Evolutionary conservation across 1,140 invertebrate species (phyloP), one percentile per base, ranked within the genome.

Genomic region (Phthorimaea operculella): DNA sequence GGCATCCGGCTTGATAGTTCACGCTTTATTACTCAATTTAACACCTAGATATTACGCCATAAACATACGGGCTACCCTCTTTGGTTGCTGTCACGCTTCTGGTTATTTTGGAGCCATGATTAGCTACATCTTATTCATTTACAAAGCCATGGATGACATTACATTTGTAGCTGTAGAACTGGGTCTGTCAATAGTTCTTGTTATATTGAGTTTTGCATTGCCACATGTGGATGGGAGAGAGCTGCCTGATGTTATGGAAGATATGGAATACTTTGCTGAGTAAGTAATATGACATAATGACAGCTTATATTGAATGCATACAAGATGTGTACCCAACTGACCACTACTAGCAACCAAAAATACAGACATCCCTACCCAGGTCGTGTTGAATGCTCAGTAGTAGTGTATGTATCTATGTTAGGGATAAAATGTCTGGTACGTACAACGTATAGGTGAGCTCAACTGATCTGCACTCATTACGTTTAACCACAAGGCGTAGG

Each of bases 181-280:
- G 3, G 59, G 48, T 21, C 39, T 72, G 6, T 66, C 66, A 10
- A 51, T 77, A 5, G 28, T 57, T 10, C 16, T 81, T 9, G 49
- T 58, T 18, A 51, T 60, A 15, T 33, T 80, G 17, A 72, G 70
- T 16, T 62, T 68, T 21, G 28, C 72, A 4, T 54, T 80, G 3
- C 72, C 74, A 1, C 68, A 82, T 61, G 71, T 82, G 0, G 80
- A 83, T 60, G 64, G 68, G 15, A 67, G 80, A 55, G 80, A 83
- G 57, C 51, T 83, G 33, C 80, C 80, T 0, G 80, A 83, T 58
- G 58, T 80, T 18, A 51, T 82, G 33, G 69, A 72, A 47, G 80
- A 83, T 57, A 83, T 82, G 80, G 79, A 83, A 58, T 80, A 82
- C 52, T 83, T 74, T 61, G 75, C 70, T 14, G 77, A 79, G 79